These are phyloP conservation scores for Eupithecia subumbrata DNA, from an alignment of 2,888 invertebrate genomes.

Conservation along the genomic window DNA sequence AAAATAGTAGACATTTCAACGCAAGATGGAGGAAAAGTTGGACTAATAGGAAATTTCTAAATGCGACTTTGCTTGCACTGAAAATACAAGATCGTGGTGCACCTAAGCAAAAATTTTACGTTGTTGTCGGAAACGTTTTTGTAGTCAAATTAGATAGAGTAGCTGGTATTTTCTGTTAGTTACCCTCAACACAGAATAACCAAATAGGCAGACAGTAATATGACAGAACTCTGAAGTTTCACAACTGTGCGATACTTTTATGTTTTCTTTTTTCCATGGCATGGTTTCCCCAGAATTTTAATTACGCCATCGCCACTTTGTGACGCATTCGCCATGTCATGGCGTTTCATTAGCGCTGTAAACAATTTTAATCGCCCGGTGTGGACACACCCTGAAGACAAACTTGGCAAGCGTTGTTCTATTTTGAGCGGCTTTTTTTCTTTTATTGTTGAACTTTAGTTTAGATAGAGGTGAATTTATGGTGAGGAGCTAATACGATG, in stretches of 20 bases:
- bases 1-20: neutral
- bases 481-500: neutral
- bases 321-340: slow-evolving; percentile 59
- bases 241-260: neutral
- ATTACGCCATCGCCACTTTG: slow-evolving; percentile 58
- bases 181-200: too few species aligned
- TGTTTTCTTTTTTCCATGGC: neutral
- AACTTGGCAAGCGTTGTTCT: slow-evolving; percentile 31
- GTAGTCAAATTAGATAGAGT: too few species aligned
- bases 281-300: slow-evolving; percentile 59
- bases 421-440: slow-evolving; percentile 9
- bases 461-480: neutral
- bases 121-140: too few species aligned
- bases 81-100: neutral
- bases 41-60: neutral
- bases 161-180: too few species aligned
- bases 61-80: neutral
- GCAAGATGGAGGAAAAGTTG: neutral
- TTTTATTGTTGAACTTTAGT: neutral
- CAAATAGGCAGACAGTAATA: too few species aligned
- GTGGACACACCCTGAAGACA: slow-evolving; percentile 61
- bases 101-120: too few species aligned
- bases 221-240: neutral
- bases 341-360: slow-evolving; percentile 74
- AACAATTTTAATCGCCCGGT: slow-evolving; percentile 75